Evolutionary conservation across 2,888 invertebrate genomes (phyloP), one percentile per base, ranked within the genome.

Genomic region (Diploptera punctata): DNA sequence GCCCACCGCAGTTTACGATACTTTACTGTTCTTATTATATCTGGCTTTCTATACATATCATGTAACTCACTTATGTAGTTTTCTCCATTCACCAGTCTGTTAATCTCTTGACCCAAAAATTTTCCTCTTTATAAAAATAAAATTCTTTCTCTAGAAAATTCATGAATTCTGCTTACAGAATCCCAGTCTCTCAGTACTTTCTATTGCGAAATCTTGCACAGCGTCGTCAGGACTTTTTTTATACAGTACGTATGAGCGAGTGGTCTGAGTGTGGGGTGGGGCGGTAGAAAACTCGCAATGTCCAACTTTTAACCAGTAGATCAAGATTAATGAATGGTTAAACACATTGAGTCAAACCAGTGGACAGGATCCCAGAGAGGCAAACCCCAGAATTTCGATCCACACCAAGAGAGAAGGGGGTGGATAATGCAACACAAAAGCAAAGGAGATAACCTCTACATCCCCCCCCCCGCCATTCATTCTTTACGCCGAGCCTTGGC

Each of bases 311-410:
- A 62, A 62, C 62, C 70, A 31, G 19, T 31, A 61, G 70, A 70
- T 61, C 60, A 70, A 70, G 70, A 70, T 70, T 70, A 70, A 70
- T 61, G 70, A 70, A 44, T 57, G 61, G 70, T 70, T 70, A 60
- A 70, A 70, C 70, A 70, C 70, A 70, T 70, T 62, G 62, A 62
- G 62, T 62, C 62, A 43, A 62, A 62, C 62, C 70, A 70, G 61
- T 61, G 61, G 70, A 61, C 60, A 62, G 24, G 18, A 62, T 33
- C 60, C 19, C 43, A 68, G 68, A 33, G 57, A 31, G 61, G 78
- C 77, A 76, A 75, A 76, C 74, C 47, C 43, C 43, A 43, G 69
- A 44, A 19, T 44, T 65, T 73, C 67, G 44, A 60, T 65, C 76
- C 76, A 76, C 76, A 68, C 62, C 38, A 21, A 38, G 43, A 31